Evolutionary conservation across 2,888 invertebrate species (phyloP).

Genomic region (Ennomos quercinarius): DNA sequence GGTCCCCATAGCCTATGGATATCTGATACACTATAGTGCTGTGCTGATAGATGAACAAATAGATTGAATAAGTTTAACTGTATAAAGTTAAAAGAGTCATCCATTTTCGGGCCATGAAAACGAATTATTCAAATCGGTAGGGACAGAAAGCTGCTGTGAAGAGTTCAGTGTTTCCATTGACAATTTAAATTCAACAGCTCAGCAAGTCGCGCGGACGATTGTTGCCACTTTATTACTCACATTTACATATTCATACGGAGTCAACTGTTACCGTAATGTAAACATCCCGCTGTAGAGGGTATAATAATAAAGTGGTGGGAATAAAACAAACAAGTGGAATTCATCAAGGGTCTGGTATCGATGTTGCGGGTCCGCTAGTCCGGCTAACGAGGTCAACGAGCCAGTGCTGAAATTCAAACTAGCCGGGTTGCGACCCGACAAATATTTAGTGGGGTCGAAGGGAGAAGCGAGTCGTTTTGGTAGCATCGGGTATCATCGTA

Average conservation of each 20-base stretch:
- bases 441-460: slow-evolving; percentile 50
- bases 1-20: too few relatives aligned
- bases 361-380: slow-evolving; percentile 34
- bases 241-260: slow-evolving; percentile 26
- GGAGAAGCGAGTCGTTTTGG: neutral
- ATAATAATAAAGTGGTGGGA: slow-evolving; percentile 35
- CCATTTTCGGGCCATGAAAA: neutral
- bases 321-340: slow-evolving; percentile 43
- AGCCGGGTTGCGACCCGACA: slow-evolving; percentile 46
- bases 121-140: neutral
- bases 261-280: slow-evolving; percentile 14
- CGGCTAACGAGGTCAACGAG: slow-evolving; percentile 54
- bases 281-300: slow-evolving; percentile 24
- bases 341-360: slow-evolving; percentile 63
- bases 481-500: too few relatives aligned
- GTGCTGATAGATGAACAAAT: too few relatives aligned
- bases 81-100: too few relatives aligned
- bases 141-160: neutral
- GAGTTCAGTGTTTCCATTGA: neutral
- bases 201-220: slow-evolving; percentile 10
- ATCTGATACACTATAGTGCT: too few relatives aligned
- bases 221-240: slow-evolving; percentile 20
- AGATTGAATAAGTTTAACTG: too few relatives aligned
- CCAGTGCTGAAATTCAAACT: slow-evolving; percentile 56
- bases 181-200: slow-evolving; percentile 13